Conservation (phyloP, 1,140 invertebrate species). For the Arion vulgaris region DNA sequence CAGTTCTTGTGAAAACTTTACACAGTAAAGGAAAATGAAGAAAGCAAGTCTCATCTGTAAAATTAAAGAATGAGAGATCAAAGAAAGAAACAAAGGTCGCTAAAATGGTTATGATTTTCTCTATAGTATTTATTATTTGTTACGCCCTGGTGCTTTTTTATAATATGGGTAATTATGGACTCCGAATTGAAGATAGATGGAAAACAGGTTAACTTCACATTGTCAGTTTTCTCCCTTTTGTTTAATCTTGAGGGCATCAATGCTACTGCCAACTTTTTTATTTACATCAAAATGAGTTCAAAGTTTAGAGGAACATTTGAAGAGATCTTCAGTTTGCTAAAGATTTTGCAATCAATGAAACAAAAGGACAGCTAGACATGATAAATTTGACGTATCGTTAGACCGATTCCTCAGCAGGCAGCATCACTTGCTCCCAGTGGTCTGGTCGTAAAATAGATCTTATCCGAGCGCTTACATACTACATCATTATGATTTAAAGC, state of each 20-base stretch:
- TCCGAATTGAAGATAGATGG: background rate
- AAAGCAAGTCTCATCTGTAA: background rate
- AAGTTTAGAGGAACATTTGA: background rate
- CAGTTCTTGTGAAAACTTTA: background rate
- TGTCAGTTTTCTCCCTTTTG: background rate
- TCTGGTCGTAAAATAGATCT: no score
- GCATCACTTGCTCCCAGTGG: no score
- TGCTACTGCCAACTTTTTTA: background rate
- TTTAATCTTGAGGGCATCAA: background rate
- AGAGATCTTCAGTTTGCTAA: background rate
- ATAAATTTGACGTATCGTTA: no score
- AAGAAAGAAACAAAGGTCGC: background rate
- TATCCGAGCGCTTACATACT: no score
- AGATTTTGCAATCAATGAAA: no score
- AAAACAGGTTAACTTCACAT: background rate
- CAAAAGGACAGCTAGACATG: no score
- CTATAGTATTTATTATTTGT: background rate
- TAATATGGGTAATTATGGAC: background rate
- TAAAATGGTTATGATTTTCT: conserved; percentile 4
- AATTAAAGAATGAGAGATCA: background rate
- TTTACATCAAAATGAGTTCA: background rate
- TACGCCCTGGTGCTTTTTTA: background rate
- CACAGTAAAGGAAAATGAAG: background rate
- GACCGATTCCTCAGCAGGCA: no score
- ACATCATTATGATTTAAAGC: no score